Percentiles rank a stretch among this genome's conserved stretches.
Evolutionary conservation across 2,888 invertebrate species (phyloP).

Genomic region (Phyllotreta striolata): DNA sequence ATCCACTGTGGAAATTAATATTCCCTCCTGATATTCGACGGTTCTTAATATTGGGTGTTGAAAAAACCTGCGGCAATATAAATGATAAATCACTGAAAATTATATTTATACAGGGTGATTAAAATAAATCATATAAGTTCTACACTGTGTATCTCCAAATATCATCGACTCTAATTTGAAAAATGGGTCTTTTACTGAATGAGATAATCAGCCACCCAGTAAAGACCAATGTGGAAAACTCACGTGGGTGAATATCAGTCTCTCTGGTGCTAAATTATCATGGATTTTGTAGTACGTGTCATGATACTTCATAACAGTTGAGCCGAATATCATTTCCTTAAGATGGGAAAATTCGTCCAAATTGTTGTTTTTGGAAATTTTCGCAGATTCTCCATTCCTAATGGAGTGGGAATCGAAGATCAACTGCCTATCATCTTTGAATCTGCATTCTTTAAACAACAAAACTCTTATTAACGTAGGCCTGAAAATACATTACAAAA

Average conservation of each 20-base stretch:
- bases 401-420: slow-evolving; percentile 83
- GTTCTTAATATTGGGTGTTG: slow-evolving; percentile 5
- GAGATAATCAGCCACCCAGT: too few species aligned
- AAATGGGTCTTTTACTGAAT: too few species aligned
- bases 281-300: slow-evolving; percentile 89
- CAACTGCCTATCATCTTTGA: slow-evolving; percentile 80
- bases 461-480: slow-evolving; percentile 80
- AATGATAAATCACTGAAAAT: too few species aligned
- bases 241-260: slow-evolving; percentile 64
- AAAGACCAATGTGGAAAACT: slow-evolving; percentile 34
- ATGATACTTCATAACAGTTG: slow-evolving; percentile 87
- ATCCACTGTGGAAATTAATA: background rate
- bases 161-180: background rate
- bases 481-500: slow-evolving; percentile 4
- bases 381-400: slow-evolving; percentile 61
- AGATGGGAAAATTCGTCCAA: slow-evolving; percentile 74
- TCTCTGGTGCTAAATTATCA: slow-evolving; percentile 61
- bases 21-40: background rate
- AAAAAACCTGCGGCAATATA: slow-evolving; percentile 20
- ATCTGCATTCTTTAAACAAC: slow-evolving; percentile 86
- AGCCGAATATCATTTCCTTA: slow-evolving; percentile 93
- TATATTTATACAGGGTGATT: too few species aligned
- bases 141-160: background rate
- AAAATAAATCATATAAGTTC: background rate
- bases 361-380: slow-evolving; percentile 63